phyloP scores from a whole-genome alignment of 1,140 invertebrate genomes.

The Antheraea mylitta region DNA sequence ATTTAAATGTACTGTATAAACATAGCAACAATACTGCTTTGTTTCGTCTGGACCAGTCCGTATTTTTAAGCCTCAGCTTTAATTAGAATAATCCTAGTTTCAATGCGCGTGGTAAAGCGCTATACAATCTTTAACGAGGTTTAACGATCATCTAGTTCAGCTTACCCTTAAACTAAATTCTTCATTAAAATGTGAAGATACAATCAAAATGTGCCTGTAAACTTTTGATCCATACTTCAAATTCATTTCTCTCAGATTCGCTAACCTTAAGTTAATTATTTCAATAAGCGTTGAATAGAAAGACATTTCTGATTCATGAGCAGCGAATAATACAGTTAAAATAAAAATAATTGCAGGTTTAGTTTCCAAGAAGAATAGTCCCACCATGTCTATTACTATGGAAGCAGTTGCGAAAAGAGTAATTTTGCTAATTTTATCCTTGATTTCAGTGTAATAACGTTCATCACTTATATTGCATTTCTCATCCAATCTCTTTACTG shows the following conservation, averaged over 20 bases:
- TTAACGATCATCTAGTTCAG: neutral
- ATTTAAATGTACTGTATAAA: too few relatives aligned
- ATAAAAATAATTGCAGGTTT: conserved; percentile 20
- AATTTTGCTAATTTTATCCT: conserved; percentile 15
- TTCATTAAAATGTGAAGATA: conserved; percentile 38
- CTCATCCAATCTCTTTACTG: conserved; percentile 34
- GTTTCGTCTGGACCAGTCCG: too few relatives aligned
- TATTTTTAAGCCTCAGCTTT: neutral
- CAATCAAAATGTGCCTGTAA: conserved; percentile 40
- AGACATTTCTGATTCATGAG: conserved; percentile 45
- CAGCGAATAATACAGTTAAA: conserved; percentile 32
- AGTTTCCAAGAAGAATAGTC: conserved; percentile 22
- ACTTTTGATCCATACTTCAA: conserved; percentile 30
- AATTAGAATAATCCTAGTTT: too few relatives aligned
- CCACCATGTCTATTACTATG: conserved; percentile 30
- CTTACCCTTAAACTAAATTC: conserved; percentile 42
- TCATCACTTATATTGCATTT: conserved; percentile 35
- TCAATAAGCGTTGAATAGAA: conserved; percentile 38
- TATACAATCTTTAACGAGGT: too few relatives aligned
- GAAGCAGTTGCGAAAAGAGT: conserved; percentile 24
- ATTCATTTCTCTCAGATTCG: conserved; percentile 18
- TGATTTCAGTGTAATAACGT: conserved; percentile 16
- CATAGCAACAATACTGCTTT: too few relatives aligned
- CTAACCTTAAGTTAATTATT: conserved; percentile 40
- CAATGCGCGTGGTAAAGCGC: neutral